phyloP scores from a whole-genome alignment of 92 coral and sea anemone genomes.

The Porites cylindrica region DNA sequence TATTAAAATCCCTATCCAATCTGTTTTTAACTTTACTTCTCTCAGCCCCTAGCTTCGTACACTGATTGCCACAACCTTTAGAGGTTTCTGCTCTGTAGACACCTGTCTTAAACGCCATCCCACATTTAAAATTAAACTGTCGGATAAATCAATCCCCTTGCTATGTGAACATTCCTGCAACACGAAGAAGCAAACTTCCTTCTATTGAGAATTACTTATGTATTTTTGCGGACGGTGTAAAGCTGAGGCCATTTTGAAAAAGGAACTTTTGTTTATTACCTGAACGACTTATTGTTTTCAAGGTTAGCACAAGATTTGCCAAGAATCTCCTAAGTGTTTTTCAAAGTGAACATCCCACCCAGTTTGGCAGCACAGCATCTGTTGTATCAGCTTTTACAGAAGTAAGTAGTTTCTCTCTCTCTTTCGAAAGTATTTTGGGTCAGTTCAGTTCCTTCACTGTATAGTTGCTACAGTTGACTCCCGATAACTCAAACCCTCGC shows the following conservation, averaged over 20 bases:
- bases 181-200: no score
- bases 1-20: no score
- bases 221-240: no score
- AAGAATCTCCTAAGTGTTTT: conserved; percentile 88
- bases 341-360: conserved; percentile 88
- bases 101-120: no score
- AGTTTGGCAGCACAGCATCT: conserved; percentile 98
- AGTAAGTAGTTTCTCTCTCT: conserved; percentile 47
- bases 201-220: no score
- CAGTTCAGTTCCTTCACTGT: neutral
- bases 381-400: conserved; percentile 97
- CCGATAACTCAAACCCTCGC: neutral
- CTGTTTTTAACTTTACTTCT: neutral
- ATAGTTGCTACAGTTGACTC: neutral
- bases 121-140: no score
- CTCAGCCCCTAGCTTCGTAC: neutral
- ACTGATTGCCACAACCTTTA: neutral
- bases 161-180: no score
- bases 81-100: neutral
- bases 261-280: neutral
- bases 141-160: no score
- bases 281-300: neutral
- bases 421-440: neutral
- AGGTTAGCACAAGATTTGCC: conserved; percentile 98
- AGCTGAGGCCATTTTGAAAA: no score